phyloP scores from a whole-genome alignment of 2,797 vertebrate genomes.

The Takifugu ocellatus region DNA sequence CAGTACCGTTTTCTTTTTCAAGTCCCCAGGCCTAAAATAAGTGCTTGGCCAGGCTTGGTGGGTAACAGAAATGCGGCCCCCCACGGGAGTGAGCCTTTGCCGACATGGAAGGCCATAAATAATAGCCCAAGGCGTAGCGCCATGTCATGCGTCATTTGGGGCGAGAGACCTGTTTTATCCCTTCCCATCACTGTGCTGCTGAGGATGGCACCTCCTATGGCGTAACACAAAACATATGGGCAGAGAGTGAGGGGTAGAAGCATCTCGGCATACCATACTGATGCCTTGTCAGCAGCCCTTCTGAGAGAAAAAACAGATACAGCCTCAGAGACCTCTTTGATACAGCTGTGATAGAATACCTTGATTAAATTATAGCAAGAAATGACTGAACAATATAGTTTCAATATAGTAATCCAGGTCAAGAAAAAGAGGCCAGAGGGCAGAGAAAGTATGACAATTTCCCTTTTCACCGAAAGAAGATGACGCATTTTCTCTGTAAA shows the following conservation, averaged over 20 bases:
- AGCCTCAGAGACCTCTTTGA: conserved; percentile 25
- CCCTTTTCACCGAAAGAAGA: conserved; percentile 10
- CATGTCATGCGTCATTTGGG: conserved; percentile 79
- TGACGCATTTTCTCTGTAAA: conserved; percentile 22
- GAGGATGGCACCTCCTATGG: conserved; percentile 77
- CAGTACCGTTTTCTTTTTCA: conserved; percentile 27
- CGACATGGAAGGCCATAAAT: conserved; percentile 83
- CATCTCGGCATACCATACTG: conserved; percentile 64
- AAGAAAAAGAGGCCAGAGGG: too few relatives aligned
- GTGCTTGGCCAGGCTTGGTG: conserved; percentile 42
- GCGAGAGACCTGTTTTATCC: conserved; percentile 71
- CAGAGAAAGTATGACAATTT: conserved; percentile 25
- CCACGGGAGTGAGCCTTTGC: conserved; percentile 66
- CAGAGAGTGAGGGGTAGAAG: conserved; percentile 66
- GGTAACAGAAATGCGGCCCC: conserved; percentile 60
- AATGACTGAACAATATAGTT: background rate
- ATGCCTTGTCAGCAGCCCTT: conserved; percentile 66
- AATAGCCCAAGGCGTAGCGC: conserved; percentile 69
- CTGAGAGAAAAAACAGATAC: conserved; percentile 66
- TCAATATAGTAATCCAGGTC: too few relatives aligned
- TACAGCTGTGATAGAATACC: conserved; percentile 26
- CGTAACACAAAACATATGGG: conserved; percentile 79
- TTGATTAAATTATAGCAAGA: conserved; percentile 11
- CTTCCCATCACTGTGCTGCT: conserved; percentile 61
- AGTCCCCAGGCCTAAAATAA: conserved; percentile 43